Evolutionary conservation across 2,113 vertebrate species (phyloP).

Genomic region (Menura novaehollandiae): DNA sequence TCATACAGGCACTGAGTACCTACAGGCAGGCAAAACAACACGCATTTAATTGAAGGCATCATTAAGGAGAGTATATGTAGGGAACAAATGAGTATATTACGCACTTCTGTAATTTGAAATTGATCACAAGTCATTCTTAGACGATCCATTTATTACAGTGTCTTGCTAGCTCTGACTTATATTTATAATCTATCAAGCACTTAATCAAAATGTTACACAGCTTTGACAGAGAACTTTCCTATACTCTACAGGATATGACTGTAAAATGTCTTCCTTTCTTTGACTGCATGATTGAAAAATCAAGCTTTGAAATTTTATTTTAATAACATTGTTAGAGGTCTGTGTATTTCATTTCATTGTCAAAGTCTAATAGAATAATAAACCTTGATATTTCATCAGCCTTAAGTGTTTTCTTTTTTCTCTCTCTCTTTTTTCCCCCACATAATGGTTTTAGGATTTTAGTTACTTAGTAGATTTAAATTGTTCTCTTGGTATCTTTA

Average conservation of each 20-base stretch:
- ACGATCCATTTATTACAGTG: conserved; percentile 26
- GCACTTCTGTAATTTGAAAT: conserved; percentile 23
- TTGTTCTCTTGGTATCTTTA: neutral
- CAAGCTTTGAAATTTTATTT: conserved; percentile 58
- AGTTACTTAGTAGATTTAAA: conserved; percentile 51
- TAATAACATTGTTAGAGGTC: conserved; percentile 28
- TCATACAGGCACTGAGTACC: neutral
- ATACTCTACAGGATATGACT: neutral
- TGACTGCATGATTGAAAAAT: conserved; percentile 40
- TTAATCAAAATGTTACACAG: conserved; percentile 31
- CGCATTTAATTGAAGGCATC: neutral
- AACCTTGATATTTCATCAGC: conserved; percentile 55
- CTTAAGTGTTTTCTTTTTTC: conserved; percentile 38
- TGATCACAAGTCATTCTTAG: conserved; percentile 42
- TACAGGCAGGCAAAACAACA: neutral
- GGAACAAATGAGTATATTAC: neutral
- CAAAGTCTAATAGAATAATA: conserved; percentile 48
- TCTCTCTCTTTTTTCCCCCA: neutral
- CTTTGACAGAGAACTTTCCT: conserved; percentile 22
- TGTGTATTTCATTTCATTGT: conserved; percentile 44
- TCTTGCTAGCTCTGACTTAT: conserved; percentile 35
- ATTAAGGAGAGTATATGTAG: neutral
- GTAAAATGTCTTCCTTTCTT: conserved; percentile 36
- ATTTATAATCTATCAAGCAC: neutral
- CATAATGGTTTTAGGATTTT: conserved; percentile 35